Conservation (phyloP, 2,888 invertebrate genomes). For the Heteromurus nitidus region DNA sequence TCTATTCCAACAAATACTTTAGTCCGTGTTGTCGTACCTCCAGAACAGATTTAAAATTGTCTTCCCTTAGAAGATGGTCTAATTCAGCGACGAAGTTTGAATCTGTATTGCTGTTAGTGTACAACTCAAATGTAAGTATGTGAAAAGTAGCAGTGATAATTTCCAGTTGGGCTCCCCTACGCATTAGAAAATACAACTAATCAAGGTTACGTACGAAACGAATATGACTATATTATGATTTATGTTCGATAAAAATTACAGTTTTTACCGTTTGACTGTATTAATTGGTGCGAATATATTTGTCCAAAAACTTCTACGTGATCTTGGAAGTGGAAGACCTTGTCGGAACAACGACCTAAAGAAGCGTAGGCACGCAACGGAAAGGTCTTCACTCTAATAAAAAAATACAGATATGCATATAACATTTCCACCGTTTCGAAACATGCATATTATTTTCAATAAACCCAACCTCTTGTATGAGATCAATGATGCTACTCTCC, state of each 20-base stretch:
- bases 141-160: conserved; percentile 68
- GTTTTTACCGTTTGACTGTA: conserved; percentile 13
- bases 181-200: conserved; percentile 9
- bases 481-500: conserved; percentile 54
- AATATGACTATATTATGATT: not conserved
- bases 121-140: conserved; percentile 70
- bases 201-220: not conserved
- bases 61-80: conserved; percentile 43
- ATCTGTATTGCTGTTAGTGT: conserved; percentile 57
- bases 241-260: not conserved
- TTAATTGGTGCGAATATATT: conserved; percentile 68
- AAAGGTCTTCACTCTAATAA: conserved; percentile 67
- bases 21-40: too few species aligned
- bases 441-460: too few species aligned
- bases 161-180: conserved; percentile 59
- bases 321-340: conserved; percentile 60
- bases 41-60: conserved; percentile 39
- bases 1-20: too few species aligned
- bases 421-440: not conserved
- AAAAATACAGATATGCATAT: not conserved
- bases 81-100: conserved; percentile 58
- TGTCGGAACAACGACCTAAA: conserved; percentile 68
- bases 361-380: conserved; percentile 62
- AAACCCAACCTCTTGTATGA: conserved; percentile 39
- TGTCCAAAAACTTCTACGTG: conserved; percentile 64